A percentile compares a stretch with the other conserved stretches of the same genome.
Evolutionary conservation across 2,113 vertebrate genomes (phyloP).

Genomic region (Phrynocephalus versicolor): DNA sequence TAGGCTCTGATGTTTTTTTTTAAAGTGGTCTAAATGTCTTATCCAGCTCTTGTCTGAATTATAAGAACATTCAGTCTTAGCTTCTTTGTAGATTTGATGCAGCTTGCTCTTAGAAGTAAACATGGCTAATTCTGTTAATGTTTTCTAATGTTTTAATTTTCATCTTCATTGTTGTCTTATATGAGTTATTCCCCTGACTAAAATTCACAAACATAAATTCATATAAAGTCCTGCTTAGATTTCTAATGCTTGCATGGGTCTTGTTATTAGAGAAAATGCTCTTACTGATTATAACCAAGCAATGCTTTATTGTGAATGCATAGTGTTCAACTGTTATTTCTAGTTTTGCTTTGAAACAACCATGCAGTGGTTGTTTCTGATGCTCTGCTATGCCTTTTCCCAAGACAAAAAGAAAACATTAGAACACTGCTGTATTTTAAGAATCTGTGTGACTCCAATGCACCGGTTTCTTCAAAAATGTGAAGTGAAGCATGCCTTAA

Average conservation of each 20-base stretch:
- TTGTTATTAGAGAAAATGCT: background rate
- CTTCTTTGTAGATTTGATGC: background rate
- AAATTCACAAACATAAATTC: background rate
- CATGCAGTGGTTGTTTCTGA: background rate
- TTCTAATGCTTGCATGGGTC: background rate
- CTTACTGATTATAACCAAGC: background rate
- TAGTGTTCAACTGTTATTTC: background rate
- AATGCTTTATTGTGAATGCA: background rate
- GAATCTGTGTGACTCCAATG: background rate
- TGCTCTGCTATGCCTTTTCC: background rate
- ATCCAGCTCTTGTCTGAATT: background rate
- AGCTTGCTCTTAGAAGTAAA: background rate
- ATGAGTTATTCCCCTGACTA: background rate
- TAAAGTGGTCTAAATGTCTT: background rate
- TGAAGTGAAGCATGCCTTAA: background rate
- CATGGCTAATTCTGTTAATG: background rate
- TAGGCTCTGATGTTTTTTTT: background rate
- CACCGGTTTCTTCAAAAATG: background rate
- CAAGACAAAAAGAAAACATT: background rate
- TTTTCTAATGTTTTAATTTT: background rate
- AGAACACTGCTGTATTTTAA: background rate
- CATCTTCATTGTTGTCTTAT: background rate
- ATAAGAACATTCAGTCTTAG: background rate
- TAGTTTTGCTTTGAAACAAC: background rate
- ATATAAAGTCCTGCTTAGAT: background rate